Percentiles rank a stretch among this genome's conserved stretches.
These are phyloP conservation scores for Amiota communis DNA, from an alignment of 2,888 invertebrate genomes.

Conservation along the genomic window DNA sequence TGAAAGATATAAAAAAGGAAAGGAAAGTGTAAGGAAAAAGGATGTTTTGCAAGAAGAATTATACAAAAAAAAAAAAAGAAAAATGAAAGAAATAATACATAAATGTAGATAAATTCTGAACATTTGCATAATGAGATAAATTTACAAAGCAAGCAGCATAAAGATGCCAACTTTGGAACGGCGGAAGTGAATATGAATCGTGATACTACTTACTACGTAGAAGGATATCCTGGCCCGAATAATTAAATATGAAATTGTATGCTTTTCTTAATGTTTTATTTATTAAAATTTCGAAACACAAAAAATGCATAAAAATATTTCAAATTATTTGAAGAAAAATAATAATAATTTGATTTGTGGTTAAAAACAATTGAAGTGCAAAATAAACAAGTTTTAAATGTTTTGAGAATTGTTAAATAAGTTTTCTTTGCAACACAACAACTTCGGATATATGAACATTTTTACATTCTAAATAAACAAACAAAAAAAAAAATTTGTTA, in stretches of 20 bases:
- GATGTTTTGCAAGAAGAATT: too few relatives aligned
- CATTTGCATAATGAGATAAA: conserved; percentile 49
- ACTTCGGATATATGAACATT: neutral
- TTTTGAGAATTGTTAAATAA: neutral
- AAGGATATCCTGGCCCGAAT: too few relatives aligned
- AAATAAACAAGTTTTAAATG: neutral
- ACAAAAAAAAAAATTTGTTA: neutral
- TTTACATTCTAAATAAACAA: neutral
- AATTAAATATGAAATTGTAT: too few relatives aligned
- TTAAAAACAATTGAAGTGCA: neutral
- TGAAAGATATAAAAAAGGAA: too few relatives aligned
- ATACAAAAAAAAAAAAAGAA: neutral
- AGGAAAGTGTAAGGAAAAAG: too few relatives aligned
- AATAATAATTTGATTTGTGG: neutral
- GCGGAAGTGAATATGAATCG: neutral
- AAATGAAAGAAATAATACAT: too few relatives aligned
- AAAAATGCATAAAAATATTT: neutral
- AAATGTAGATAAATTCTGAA: conserved; percentile 24
- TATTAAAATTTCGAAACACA: neutral
- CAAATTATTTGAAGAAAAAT: neutral
- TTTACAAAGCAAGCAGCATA: neutral
- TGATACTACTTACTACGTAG: too few relatives aligned
- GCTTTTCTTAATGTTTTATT: too few relatives aligned
- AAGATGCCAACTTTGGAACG: neutral
- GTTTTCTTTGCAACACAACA: neutral